These are phyloP conservation scores for Gouania willdenowi DNA, from an alignment of 2,797 vertebrate species.

Conservation along the genomic window DNA sequence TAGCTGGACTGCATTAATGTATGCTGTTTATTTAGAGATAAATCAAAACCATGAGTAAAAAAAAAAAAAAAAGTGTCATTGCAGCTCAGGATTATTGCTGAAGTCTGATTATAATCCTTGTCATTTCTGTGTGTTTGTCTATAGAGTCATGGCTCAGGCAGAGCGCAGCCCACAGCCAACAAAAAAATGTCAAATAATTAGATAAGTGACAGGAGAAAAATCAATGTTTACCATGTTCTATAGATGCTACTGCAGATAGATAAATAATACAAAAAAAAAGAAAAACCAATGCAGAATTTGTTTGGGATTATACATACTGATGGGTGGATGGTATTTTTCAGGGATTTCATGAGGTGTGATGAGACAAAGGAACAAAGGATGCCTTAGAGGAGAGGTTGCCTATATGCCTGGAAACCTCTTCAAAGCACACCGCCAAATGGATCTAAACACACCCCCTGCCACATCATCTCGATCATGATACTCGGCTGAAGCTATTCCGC, in stretches of 20 bases:
- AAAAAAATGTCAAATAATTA: constrained; percentile 36
- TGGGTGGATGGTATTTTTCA: constrained; percentile 77
- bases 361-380: constrained; percentile 96
- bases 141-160: constrained; percentile 24
- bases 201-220: constrained; percentile 27
- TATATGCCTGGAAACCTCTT: constrained; percentile 94
- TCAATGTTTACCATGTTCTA: constrained; percentile 24
- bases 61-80: constrained; percentile 22
- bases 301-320: constrained; percentile 65
- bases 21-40: no score
- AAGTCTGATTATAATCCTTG: constrained; percentile 38
- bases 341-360: constrained; percentile 91
- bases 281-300: constrained; percentile 56
- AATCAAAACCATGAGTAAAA: not conserved
- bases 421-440: constrained; percentile 93
- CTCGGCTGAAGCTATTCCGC: constrained; percentile 92
- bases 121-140: constrained; percentile 20
- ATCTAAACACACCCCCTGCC: constrained; percentile 90
- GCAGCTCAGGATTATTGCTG: constrained; percentile 34
- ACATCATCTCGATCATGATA: constrained; percentile 98
- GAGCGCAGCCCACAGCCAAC: constrained; percentile 27
- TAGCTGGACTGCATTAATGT: no score
- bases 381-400: constrained; percentile 83
- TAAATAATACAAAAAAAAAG: no score
- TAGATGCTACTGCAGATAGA: constrained; percentile 29